A percentile compares a stretch with the other conserved stretches of the same genome.
Conservation (phyloP, 2,797 vertebrate species). For the Pseudocheirus occidentalis region DNA sequence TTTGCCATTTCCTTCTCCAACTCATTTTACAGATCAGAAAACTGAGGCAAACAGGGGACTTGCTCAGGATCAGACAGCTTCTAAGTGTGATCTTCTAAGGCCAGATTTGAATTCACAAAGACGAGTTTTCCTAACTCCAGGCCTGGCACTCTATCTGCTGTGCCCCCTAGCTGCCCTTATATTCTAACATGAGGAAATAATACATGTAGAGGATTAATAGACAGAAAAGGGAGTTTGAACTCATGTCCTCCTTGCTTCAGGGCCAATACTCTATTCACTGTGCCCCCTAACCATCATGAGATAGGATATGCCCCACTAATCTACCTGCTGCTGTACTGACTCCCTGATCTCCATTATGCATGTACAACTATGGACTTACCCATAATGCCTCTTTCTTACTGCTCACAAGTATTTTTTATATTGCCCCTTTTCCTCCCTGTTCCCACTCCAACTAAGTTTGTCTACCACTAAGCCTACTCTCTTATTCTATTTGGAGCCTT, state of each 20-base stretch:
- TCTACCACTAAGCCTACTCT: not conserved
- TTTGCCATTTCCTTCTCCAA: not conserved
- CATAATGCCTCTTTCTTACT: not conserved
- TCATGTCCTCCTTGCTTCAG: not conserved
- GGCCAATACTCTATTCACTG: not conserved
- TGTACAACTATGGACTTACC: not conserved
- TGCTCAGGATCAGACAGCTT: not conserved
- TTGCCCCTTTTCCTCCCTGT: not conserved
- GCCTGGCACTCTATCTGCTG: not conserved
- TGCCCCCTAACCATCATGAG: not conserved
- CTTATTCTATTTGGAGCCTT: not conserved
- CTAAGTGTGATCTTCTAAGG: not conserved
- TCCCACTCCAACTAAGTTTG: not conserved
- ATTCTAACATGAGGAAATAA: not conserved
- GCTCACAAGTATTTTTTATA: not conserved
- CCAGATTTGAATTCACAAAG: not conserved
- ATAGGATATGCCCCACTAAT: not conserved
- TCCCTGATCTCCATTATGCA: not conserved
- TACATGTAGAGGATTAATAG: not conserved
- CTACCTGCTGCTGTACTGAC: not conserved
- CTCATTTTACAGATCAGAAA: not conserved
- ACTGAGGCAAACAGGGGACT: not conserved
- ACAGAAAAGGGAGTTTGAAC: not conserved
- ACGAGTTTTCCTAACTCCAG: not conserved
- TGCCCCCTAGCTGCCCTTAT: not conserved